A percentile compares a stretch with the other conserved stretches of the same genome.
Evolutionary conservation across 2,113 vertebrate genomes (phyloP).

Genomic region (Pongo abelii): DNA sequence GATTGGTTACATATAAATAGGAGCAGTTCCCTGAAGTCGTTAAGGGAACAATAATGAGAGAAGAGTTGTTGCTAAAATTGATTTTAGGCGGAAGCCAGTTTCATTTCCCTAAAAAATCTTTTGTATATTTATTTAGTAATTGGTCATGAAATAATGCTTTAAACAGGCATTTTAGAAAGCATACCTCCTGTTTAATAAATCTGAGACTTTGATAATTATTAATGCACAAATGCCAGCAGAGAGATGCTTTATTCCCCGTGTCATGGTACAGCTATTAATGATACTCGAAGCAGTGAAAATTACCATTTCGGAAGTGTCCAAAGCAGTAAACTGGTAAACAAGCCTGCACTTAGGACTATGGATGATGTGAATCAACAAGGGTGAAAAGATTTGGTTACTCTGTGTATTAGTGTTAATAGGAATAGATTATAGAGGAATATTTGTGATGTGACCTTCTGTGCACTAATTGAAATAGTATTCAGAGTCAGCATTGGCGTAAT

Average conservation of each 20-base stretch:
- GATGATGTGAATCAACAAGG: constrained; percentile 99
- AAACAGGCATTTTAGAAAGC: constrained; percentile 73
- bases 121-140: constrained; percentile 76
- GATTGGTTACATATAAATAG: constrained; percentile 67
- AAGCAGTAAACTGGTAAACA: constrained; percentile 98
- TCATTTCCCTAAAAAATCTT: constrained; percentile 63
- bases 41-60: constrained; percentile 71
- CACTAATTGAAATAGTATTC: constrained; percentile 99
- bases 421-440: constrained; percentile 99
- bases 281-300: constrained; percentile 94
- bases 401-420: constrained; percentile 99
- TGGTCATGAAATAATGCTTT: constrained; percentile 80
- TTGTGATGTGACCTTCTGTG: constrained; percentile 99
- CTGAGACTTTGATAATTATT: constrained; percentile 81
- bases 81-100: constrained; percentile 67
- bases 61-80: constrained; percentile 76
- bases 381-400: constrained; percentile 99
- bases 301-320: constrained; percentile 95
- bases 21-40: constrained; percentile 69
- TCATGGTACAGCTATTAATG: constrained; percentile 92
- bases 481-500: constrained; percentile 99
- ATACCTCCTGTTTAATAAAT: constrained; percentile 78
- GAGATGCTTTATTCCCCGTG: constrained; percentile 89
- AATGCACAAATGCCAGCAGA: constrained; percentile 85
- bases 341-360: constrained; percentile 95